A percentile compares a stretch with the other conserved stretches of the same genome.
Conservation (phyloP, 2,797 vertebrate genomes). For the Channallabes apus region DNA sequence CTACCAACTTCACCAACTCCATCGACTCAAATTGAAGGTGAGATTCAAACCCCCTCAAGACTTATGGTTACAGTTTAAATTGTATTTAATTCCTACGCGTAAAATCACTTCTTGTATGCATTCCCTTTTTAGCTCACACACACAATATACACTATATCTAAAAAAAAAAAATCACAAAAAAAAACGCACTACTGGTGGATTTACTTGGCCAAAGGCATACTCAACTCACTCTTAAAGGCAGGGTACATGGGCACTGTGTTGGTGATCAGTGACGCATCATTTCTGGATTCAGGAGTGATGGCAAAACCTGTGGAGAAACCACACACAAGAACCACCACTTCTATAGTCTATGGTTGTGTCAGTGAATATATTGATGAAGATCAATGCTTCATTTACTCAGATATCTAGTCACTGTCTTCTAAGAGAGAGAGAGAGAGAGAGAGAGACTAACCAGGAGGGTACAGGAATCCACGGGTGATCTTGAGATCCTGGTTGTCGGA, state of each 20-base stretch:
- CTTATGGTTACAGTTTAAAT: too few species aligned
- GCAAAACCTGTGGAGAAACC: conserved; percentile 83
- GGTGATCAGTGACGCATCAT: conserved; percentile 88
- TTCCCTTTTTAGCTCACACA: background rate
- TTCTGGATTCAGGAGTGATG: conserved; percentile 83
- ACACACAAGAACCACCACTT: background rate
- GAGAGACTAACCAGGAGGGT: conserved; percentile 85
- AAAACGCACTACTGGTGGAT: background rate
- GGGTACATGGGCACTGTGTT: conserved; percentile 94
- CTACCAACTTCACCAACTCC: too few species aligned
- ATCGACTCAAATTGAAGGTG: too few species aligned
- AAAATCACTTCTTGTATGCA: too few species aligned
- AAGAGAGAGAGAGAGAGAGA: background rate
- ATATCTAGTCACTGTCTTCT: background rate
- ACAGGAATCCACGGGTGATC: conserved; percentile 87
- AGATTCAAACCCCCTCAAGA: too few species aligned
- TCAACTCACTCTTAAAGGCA: conserved; percentile 92
- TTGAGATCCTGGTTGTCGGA: conserved; percentile 76
- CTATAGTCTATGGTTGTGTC: background rate
- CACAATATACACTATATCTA: too few species aligned
- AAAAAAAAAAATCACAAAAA: too few species aligned
- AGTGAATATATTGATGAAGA: background rate
- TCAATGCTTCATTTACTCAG: background rate
- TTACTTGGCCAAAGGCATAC: background rate
- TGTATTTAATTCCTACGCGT: too few species aligned